Conservation (phyloP, 2,113 vertebrate genomes). For the Toxostoma redivivum region DNA sequence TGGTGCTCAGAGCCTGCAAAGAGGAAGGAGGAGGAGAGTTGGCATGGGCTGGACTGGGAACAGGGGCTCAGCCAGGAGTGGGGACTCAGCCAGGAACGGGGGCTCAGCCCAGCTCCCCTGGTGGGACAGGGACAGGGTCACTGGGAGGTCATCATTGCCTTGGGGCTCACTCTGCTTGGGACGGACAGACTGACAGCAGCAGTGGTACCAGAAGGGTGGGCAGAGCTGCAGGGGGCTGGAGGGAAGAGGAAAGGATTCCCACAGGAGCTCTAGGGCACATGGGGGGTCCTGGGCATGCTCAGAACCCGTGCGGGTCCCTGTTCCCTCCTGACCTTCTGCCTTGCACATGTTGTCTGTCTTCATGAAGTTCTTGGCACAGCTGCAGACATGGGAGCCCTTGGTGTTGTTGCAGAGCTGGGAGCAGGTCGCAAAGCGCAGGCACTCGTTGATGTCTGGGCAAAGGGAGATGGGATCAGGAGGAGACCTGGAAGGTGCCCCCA, state of each 20-base stretch:
- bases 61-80: background rate
- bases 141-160: background rate
- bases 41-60: fast-evolving
- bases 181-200: background rate
- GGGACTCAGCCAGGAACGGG: fast-evolving
- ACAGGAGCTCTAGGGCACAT: fast-evolving
- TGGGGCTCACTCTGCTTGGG: background rate
- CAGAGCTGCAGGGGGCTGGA: background rate
- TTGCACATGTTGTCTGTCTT: constrained; percentile 92
- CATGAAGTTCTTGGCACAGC: constrained; percentile 91
- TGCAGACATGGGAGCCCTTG: constrained; percentile 91
- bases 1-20: constrained; percentile 79
- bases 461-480: fast-evolving
- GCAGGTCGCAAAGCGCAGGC: constrained; percentile 86
- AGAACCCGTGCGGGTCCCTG: fast-evolving
- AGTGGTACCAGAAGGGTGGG: background rate
- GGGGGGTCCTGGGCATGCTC: fast-evolving
- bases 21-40: background rate
- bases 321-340: constrained; percentile 79
- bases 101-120: background rate
- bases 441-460: constrained; percentile 88
- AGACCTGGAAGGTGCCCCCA: too few species aligned
- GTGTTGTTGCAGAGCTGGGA: constrained; percentile 98
- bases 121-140: background rate
- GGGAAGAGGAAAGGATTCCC: background rate